Evolutionary conservation across 2,888 invertebrate species (phyloP).

Genomic region (Himalopsyche anomala): DNA sequence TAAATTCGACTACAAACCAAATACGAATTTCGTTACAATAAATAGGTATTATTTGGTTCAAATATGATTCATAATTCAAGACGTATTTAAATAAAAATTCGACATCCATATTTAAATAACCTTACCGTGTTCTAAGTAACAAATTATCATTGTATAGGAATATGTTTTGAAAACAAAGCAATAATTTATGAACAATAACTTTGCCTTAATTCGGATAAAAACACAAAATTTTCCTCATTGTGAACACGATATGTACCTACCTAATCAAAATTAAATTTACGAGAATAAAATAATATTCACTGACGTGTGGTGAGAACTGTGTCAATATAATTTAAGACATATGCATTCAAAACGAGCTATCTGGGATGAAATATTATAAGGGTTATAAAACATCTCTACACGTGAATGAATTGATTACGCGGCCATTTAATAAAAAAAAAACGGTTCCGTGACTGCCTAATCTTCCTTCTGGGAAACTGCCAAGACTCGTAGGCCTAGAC

Average conservation of each 20-base stretch:
- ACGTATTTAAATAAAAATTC: not conserved
- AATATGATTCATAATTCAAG: not conserved
- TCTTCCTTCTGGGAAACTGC: conserved; percentile 26
- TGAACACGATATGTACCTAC: not conserved
- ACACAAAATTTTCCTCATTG: not conserved
- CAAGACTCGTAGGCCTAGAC: not conserved
- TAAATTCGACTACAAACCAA: too few relatives aligned
- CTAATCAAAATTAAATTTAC: not conserved
- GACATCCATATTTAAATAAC: not conserved
- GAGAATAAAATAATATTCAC: not conserved
- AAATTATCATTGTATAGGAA: not conserved
- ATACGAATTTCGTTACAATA: too few relatives aligned
- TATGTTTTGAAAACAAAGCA: conserved; percentile 12
- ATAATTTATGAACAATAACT: not conserved
- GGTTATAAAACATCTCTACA: not conserved
- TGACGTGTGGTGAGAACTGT: not conserved
- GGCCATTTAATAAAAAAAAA: not conserved
- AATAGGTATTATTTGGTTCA: too few relatives aligned
- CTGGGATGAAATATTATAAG: not conserved
- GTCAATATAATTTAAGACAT: not conserved
- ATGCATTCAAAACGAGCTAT: not conserved
- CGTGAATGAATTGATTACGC: not conserved
- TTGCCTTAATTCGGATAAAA: not conserved
- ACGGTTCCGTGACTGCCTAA: not conserved
- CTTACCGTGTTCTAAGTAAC: conserved; percentile 1